phyloP scores from a whole-genome alignment of 2,797 vertebrate genomes.

The Darevskia nairensis region DNA sequence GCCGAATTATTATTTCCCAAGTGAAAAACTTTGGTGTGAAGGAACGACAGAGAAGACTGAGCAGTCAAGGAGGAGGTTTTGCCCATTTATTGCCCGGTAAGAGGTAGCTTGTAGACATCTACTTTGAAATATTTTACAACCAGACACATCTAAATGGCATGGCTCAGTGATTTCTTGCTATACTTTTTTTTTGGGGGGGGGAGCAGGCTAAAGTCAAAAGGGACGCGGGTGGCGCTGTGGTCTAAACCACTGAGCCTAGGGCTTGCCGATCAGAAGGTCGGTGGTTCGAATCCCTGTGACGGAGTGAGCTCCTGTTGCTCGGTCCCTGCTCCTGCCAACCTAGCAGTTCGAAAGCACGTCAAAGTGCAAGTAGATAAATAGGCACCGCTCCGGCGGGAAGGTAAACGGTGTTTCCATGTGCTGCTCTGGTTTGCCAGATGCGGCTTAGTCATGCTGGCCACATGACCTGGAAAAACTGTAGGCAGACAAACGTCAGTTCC shows the following conservation, averaged over 20 bases:
- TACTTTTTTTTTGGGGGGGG: slow-evolving; percentile 8
- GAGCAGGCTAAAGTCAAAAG: background rate
- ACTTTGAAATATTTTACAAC: slow-evolving; percentile 21
- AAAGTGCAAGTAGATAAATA: too few relatives aligned
- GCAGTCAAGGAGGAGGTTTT: background rate
- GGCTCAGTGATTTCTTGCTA: slow-evolving; percentile 17
- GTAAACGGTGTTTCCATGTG: fast-evolving
- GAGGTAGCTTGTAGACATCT: background rate
- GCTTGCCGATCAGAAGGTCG: too few relatives aligned
- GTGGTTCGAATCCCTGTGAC: fast-evolving
- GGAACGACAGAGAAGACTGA: background rate
- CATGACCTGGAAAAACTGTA: too few relatives aligned
- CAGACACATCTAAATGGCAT: slow-evolving; percentile 23
- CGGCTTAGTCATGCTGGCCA: too few relatives aligned
- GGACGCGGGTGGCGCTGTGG: too few relatives aligned
- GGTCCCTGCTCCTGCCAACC: too few relatives aligned
- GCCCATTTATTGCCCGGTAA: background rate
- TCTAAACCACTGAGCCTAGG: too few relatives aligned
- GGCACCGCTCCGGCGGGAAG: too few relatives aligned
- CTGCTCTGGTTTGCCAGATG: too few relatives aligned
- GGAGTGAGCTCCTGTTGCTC: too few relatives aligned
- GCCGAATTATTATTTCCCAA: slow-evolving; percentile 7
- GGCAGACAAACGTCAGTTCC: fast-evolving
- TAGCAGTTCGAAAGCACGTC: too few relatives aligned
- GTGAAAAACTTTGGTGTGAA: background rate